A percentile compares a stretch with the other conserved stretches of the same genome.
Conservation (phyloP, 1,140 invertebrate genomes). For the Oryctes rhinoceros region DNA sequence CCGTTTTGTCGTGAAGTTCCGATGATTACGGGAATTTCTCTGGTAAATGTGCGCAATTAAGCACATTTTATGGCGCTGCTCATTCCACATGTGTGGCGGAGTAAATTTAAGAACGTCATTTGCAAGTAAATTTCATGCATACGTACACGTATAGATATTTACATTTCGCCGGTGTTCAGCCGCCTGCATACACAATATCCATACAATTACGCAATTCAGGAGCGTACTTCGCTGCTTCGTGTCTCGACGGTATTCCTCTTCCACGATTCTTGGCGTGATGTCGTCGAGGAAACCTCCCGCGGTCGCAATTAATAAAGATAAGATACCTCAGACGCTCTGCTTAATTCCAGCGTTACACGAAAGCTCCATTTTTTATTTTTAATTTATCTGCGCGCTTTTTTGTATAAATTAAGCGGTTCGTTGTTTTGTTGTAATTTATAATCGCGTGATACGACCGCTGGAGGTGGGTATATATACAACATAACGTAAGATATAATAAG, state of each 20-base stretch:
- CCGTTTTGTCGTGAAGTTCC: too few species aligned
- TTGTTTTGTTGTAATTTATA: constrained; percentile 24
- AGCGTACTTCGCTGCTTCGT: neutral
- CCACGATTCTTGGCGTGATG: constrained; percentile 3
- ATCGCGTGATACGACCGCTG: constrained; percentile 1
- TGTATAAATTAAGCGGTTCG: constrained; percentile 31
- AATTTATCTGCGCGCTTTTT: constrained; percentile 29
- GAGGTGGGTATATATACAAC: neutral
- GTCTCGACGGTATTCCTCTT: constrained; percentile 19
- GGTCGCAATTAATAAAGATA: constrained; percentile 35
- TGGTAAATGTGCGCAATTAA: neutral
- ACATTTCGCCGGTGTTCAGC: neutral
- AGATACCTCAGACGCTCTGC: neutral
- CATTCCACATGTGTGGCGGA: neutral
- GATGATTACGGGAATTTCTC: neutral
- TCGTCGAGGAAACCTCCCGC: constrained; percentile 1
- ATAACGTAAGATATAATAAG: constrained; percentile 26
- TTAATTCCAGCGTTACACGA: constrained; percentile 25
- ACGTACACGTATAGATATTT: neutral
- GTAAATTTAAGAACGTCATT: constrained; percentile 8
- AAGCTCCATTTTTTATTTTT: constrained; percentile 31
- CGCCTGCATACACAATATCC: too few species aligned
- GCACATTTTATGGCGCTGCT: neutral
- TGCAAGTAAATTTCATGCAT: neutral
- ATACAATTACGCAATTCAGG: too few species aligned